Conservation (phyloP, 2,888 invertebrate genomes). For the Protophormia terraenovae region DNA sequence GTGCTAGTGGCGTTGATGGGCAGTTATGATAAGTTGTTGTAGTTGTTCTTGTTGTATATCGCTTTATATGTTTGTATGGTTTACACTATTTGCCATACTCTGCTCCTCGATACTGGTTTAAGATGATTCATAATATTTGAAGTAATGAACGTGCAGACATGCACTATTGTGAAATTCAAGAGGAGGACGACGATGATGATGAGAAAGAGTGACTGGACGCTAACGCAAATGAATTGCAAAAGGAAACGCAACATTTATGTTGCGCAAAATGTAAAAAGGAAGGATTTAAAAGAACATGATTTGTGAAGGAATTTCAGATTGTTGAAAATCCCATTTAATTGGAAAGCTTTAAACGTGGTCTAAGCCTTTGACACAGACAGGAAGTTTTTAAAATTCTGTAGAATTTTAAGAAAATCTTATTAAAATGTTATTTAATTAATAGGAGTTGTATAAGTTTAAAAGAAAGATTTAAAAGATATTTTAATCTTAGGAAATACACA, state of each 20-base stretch:
- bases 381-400: conserved; percentile 33
- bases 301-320: conserved; percentile 27
- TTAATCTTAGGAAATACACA: background rate
- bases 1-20: conserved; percentile 70
- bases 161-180: conserved; percentile 65
- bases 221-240: background rate
- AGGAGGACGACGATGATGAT: conserved; percentile 22
- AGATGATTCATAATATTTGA: conserved; percentile 65
- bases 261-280: background rate
- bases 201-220: background rate
- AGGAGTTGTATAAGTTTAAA: background rate
- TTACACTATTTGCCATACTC: conserved; percentile 50
- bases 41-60: conserved; percentile 10
- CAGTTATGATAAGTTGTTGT: conserved; percentile 67
- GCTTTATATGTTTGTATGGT: conserved; percentile 37
- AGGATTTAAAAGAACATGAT: conserved; percentile 18
- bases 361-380: background rate
- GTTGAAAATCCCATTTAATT: conserved; percentile 8
- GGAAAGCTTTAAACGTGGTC: background rate
- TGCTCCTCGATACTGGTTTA: conserved; percentile 37
- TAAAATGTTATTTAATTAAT: background rate
- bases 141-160: conserved; percentile 66
- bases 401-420: background rate
- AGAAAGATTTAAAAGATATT: background rate
- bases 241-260: conserved; percentile 10